Evolutionary conservation across 2,797 vertebrate genomes (phyloP).

Genomic region (Neomorphus geoffroyi): DNA sequence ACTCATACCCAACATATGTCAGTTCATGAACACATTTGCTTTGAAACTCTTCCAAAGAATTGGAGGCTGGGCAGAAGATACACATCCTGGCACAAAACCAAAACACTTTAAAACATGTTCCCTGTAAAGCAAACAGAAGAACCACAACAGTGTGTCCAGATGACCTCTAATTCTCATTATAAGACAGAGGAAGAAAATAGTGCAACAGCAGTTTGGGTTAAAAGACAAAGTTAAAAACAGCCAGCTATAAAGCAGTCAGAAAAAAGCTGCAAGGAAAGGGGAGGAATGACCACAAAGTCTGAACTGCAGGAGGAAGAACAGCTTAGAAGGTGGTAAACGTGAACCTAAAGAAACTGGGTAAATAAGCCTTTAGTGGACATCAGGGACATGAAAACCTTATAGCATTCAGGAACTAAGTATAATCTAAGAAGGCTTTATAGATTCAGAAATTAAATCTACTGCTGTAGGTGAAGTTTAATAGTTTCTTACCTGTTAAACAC

Average conservation of each 20-base stretch:
- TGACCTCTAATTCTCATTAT: neutral
- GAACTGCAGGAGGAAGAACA: neutral
- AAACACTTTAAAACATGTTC: constrained; percentile 3
- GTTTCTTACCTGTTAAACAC: constrained; percentile 80
- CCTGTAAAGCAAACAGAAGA: constrained; percentile 11
- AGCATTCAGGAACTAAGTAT: neutral
- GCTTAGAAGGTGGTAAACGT: neutral
- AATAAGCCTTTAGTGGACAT: neutral
- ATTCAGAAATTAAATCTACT: constrained; percentile 4
- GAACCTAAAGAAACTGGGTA: neutral
- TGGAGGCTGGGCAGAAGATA: neutral
- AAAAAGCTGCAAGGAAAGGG: neutral
- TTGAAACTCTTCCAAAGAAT: constrained; percentile 13
- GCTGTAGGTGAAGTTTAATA: constrained; percentile 27
- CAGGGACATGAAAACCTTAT: neutral
- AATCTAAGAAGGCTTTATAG: neutral
- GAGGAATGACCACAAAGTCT: neutral
- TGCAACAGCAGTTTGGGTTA: neutral
- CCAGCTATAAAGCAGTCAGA: neutral
- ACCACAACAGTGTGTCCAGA: neutral
- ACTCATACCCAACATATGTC: neutral
- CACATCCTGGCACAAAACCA: constrained; percentile 22
- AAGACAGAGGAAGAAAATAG: neutral
- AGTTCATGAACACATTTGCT: constrained; percentile 28
- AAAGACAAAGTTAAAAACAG: neutral